Evolutionary conservation across 2,888 invertebrate species (phyloP).

Genomic region (Aricia artaxerxes): DNA sequence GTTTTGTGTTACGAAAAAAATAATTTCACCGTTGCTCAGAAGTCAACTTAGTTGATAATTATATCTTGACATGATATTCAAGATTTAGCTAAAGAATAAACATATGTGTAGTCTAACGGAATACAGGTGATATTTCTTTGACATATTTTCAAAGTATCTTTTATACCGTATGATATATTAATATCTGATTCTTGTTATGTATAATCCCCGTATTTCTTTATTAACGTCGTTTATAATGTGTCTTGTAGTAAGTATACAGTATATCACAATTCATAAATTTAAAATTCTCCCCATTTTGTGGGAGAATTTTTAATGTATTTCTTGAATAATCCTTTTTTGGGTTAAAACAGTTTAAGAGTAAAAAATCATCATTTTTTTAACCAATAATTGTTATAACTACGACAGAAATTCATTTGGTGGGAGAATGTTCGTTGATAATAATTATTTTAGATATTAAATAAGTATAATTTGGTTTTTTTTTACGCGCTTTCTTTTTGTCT

Average conservation of each 20-base stretch:
- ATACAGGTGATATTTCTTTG: background rate
- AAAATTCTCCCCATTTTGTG: background rate
- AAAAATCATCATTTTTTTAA: no score
- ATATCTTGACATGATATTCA: background rate
- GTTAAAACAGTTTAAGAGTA: no score
- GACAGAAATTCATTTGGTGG: no score
- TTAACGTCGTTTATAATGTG: background rate
- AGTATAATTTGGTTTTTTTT: no score
- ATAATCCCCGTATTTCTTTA: background rate
- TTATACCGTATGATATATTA: background rate
- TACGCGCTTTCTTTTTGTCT: no score
- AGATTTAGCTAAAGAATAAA: conserved; percentile 1
- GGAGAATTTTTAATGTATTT: background rate
- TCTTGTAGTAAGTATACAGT: background rate
- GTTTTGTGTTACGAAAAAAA: background rate
- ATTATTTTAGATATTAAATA: no score
- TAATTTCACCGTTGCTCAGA: background rate
- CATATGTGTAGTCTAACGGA: background rate
- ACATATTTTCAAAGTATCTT: background rate
- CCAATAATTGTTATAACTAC: no score
- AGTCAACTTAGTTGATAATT: background rate
- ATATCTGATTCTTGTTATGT: background rate
- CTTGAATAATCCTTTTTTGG: no score
- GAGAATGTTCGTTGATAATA: no score
- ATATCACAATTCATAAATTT: background rate